phyloP scores from a whole-genome alignment of 37 sponge, comb jelly and placozoan species.

The Geodia barretti region DNA sequence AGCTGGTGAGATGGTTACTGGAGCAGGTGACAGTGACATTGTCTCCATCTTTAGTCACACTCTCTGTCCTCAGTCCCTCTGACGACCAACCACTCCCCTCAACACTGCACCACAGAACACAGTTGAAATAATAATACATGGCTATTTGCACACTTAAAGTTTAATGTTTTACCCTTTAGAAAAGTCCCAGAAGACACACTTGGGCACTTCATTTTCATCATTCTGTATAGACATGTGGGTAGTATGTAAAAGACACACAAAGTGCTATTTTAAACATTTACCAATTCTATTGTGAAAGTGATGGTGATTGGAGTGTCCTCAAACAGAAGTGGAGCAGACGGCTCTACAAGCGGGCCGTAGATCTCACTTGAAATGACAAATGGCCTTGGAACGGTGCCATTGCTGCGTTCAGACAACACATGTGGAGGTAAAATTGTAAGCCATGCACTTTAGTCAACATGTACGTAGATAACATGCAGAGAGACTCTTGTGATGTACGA shows the following conservation, averaged over 20 bases:
- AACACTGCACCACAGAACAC: too few species aligned
- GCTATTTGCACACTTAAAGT: too few species aligned
- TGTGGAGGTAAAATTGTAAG: too few species aligned
- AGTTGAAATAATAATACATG: too few species aligned
- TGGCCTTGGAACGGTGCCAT: neutral
- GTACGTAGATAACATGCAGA: neutral
- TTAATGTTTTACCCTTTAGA: neutral
- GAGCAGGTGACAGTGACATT: constrained; percentile 21
- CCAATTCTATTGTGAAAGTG: neutral
- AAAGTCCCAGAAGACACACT: neutral
- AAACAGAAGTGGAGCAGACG: neutral
- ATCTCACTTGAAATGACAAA: neutral
- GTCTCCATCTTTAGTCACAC: neutral
- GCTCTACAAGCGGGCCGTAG: neutral
- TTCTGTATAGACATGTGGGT: neutral
- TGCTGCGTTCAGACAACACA: neutral
- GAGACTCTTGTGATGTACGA: neutral
- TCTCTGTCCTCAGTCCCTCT: constrained; percentile 6
- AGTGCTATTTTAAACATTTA: too few species aligned
- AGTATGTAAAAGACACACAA: neutral
- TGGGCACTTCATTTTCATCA: neutral
- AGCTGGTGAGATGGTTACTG: constrained; percentile 63
- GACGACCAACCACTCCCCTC: constrained; percentile 27
- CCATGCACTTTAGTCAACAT: neutral
- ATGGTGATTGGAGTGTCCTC: neutral